phyloP scores from a whole-genome alignment of 1,140 invertebrate species.

The Bombus turneri region DNA sequence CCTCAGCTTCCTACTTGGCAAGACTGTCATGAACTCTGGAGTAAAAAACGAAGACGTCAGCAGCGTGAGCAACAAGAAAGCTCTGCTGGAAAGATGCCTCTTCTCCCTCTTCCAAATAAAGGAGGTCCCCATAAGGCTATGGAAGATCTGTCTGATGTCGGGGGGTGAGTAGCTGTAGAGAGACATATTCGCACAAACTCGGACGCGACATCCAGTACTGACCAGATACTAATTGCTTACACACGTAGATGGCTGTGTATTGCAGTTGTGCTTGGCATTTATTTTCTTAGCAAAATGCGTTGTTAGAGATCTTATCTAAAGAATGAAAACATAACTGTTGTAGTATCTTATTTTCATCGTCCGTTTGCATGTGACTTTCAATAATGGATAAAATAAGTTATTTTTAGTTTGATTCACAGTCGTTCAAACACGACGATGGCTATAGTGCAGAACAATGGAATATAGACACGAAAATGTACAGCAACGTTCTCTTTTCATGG shows the following conservation, averaged over 20 bases:
- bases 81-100: conserved; percentile 72
- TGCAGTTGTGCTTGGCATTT: conserved; percentile 74
- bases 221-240: conserved; percentile 71
- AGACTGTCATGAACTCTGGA: conserved; percentile 99
- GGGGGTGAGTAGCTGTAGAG: conserved; percentile 83
- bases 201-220: conserved; percentile 60
- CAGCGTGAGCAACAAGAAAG: conserved; percentile 89
- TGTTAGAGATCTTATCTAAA: conserved; percentile 54
- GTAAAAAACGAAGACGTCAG: conserved; percentile 93
- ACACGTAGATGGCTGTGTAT: conserved; percentile 68
- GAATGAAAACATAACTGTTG: conserved; percentile 46
- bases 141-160: conserved; percentile 82
- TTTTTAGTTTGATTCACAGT: conserved; percentile 70
- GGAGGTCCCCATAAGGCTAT: conserved; percentile 76
- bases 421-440: conserved; percentile 68
- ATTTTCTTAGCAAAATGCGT: conserved; percentile 64
- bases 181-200: conserved; percentile 64
- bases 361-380: conserved; percentile 59
- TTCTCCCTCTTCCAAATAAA: conserved; percentile 76
- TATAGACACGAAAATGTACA: conserved; percentile 57
- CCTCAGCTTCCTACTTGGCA: conserved; percentile 96
- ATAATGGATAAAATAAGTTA: conserved; percentile 65
- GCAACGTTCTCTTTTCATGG: conserved; percentile 60
- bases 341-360: conserved; percentile 56
- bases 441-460: conserved; percentile 65